These are phyloP conservation scores for Euspilapteryx auroguttella DNA, from an alignment of 2,888 invertebrate species.

Conservation along the genomic window DNA sequence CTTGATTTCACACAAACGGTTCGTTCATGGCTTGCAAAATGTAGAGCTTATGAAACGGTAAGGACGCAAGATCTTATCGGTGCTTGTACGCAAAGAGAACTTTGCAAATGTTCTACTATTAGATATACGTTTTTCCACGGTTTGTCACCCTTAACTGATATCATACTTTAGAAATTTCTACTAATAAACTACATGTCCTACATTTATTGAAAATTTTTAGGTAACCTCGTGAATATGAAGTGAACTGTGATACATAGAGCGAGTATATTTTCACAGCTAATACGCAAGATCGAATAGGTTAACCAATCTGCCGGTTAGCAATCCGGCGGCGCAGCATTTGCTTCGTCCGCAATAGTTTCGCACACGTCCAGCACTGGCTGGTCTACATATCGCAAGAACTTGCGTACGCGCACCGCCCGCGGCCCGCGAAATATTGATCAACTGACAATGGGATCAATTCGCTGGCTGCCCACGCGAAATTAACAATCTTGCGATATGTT, in stretches of 20 bases:
- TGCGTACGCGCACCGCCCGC: conserved; percentile 22
- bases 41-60: not conserved
- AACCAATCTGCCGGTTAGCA: conserved; percentile 33
- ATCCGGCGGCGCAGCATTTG: conserved; percentile 22
- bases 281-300: conserved; percentile 37
- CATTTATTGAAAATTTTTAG: too few species aligned
- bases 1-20: not conserved
- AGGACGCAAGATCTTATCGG: not conserved
- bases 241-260: too few species aligned
- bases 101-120: too few species aligned
- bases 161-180: too few species aligned
- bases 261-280: too few species aligned
- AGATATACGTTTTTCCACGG: too few species aligned
- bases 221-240: too few species aligned
- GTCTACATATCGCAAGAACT: conserved; percentile 53
- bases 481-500: too few species aligned
- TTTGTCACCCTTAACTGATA: too few species aligned
- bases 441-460: conserved; percentile 14
- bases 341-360: conserved; percentile 30
- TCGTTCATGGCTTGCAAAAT: not conserved
- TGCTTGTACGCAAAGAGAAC: not conserved
- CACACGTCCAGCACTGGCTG: conserved; percentile 11
- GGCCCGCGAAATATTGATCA: conserved; percentile 33
- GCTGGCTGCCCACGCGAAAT: too few species aligned
- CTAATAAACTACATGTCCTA: too few species aligned